Conservation (phyloP, 2,797 vertebrate species). For the Cyprinella venusta region DNA sequence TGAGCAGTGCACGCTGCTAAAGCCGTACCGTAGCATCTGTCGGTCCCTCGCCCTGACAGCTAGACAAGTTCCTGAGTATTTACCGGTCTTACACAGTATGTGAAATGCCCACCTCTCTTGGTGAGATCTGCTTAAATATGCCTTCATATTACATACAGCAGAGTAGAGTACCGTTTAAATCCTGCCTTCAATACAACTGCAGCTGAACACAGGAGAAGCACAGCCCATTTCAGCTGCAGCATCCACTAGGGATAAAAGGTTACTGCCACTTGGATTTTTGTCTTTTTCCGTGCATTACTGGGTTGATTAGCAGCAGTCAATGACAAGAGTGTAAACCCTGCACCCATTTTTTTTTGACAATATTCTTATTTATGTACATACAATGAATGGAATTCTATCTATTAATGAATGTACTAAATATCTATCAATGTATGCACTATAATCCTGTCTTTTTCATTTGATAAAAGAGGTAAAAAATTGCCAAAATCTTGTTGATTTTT, state of each 20-base stretch:
- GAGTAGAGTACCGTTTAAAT: constrained; percentile 32
- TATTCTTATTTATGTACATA: constrained; percentile 31
- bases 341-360: neutral
- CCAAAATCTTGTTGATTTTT: neutral
- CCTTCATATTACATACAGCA: constrained; percentile 51
- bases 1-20: neutral
- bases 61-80: constrained; percentile 37
- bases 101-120: constrained; percentile 37
- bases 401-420: constrained; percentile 68
- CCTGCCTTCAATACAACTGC: constrained; percentile 34
- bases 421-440: constrained; percentile 66
- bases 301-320: constrained; percentile 56
- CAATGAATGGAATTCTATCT: constrained; percentile 37
- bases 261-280: constrained; percentile 44
- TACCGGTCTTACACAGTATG: constrained; percentile 13
- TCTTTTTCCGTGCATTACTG: constrained; percentile 32
- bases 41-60: constrained; percentile 7
- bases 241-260: constrained; percentile 17
- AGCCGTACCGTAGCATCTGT: neutral
- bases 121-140: constrained; percentile 54
- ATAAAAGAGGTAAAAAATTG: constrained; percentile 33
- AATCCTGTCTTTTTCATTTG: constrained; percentile 61
- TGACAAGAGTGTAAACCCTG: constrained; percentile 31
- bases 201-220: constrained; percentile 44
- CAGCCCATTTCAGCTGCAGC: constrained; percentile 23